These are phyloP conservation scores for Zaprionus davidi DNA, from an alignment of 1,140 invertebrate genomes.

Conservation along the genomic window DNA sequence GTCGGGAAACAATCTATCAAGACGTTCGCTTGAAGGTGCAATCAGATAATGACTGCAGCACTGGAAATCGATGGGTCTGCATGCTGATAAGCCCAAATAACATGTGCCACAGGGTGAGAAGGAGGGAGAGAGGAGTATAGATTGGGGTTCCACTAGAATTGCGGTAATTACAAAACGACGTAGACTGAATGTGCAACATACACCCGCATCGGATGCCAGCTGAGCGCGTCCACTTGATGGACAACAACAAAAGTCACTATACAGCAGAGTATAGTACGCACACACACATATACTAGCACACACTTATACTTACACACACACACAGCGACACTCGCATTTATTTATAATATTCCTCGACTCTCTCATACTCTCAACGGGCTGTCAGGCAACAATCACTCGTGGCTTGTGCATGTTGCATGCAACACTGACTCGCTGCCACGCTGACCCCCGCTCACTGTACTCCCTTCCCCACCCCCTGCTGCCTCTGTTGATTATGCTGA, in stretches of 20 bases:
- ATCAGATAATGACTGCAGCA: conserved; percentile 47
- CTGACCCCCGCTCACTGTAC: background rate
- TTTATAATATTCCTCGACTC: conserved; percentile 18
- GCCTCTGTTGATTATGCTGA: conserved; percentile 55
- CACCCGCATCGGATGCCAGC: conserved; percentile 13
- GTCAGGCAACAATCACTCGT: conserved; percentile 59
- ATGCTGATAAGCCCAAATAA: conserved; percentile 40
- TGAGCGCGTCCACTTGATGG: conserved; percentile 33
- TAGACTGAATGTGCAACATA: background rate
- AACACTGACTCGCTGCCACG: conserved; percentile 29
- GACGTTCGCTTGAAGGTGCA: conserved; percentile 9
- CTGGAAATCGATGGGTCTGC: conserved; percentile 26
- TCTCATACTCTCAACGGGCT: conserved; percentile 39
- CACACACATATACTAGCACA: background rate
- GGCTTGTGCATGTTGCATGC: conserved; percentile 59
- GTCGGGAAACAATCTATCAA: conserved; percentile 54
- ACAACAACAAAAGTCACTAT: conserved; percentile 19
- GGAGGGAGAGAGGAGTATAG: background rate
- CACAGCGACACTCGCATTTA: background rate
- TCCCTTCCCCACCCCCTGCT: background rate
- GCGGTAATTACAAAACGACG: conserved; percentile 33
- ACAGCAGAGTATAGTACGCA: conserved; percentile 22
- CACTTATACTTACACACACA: background rate
- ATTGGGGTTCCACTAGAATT: conserved; percentile 22
- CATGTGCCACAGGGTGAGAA: conserved; percentile 12